Evolutionary conservation across 2,797 vertebrate genomes (phyloP), one percentile per base, ranked within the genome.

Genomic region (Characodon lateralis): DNA sequence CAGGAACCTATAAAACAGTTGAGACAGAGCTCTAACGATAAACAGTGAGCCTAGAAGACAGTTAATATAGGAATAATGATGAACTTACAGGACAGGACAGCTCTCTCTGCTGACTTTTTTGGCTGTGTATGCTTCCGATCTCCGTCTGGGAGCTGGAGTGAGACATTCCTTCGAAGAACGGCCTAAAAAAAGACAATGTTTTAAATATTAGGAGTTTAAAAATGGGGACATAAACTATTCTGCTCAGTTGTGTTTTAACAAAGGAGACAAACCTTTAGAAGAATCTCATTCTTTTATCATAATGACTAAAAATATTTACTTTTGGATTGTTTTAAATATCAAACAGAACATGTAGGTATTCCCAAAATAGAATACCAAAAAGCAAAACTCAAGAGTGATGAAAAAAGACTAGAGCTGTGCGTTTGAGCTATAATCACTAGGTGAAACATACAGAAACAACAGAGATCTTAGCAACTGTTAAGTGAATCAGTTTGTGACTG

Each of bases 91-190:
- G 89, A 83, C 83, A 94, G 20, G 90, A 83, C 78, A 92, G 77
- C 55, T 93, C 92, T 83, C 90, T 93, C 74, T 92, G 90, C 72
- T 95, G 95, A 81, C 93, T 96, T 84, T 90, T 95, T 72, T 95
- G 95, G 86, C 93, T 96, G 81, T 95, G 94, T 53, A 94, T 81
- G 79, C 95, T 96, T 76, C 95, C 94, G 56, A 96, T 95, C 86
- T 96, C 96, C 0, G 95, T 96, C 91, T 96, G 96, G 13, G 96
- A 96, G 80, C 95, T 96, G 79, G 95, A 96, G 87, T 96, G 95
- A 78, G 96, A 96, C 94, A 96, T 96, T 46, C 95, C 96, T 81
- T 95, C 96, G 72, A 96, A 96, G 83, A 96, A 96, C 0, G 96
- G 96, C 92, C 96, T 96, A 79, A 48, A 89, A 89, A 78, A 31